These are phyloP conservation scores for Isichthys henryi DNA, from an alignment of 2,113 vertebrate genomes.

Conservation along the genomic window DNA sequence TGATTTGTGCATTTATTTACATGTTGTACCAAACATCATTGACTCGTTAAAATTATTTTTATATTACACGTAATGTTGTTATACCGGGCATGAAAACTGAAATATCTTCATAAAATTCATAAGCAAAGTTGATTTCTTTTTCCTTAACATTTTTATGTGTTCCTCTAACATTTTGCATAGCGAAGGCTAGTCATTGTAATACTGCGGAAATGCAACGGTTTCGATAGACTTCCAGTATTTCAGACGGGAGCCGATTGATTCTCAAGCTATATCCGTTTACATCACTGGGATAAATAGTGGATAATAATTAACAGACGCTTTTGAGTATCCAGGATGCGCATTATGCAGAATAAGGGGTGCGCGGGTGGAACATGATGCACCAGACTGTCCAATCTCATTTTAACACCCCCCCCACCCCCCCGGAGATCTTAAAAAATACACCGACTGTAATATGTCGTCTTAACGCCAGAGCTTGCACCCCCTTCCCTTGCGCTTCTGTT, in stretches of 20 bases:
- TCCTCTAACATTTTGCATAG: neutral
- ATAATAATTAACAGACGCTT: neutral
- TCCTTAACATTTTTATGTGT: neutral
- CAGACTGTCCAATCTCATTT: neutral
- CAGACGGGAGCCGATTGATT: neutral
- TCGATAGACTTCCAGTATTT: neutral
- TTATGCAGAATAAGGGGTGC: neutral
- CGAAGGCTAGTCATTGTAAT: neutral
- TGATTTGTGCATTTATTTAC: neutral
- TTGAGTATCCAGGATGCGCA: neutral
- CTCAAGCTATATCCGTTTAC: neutral
- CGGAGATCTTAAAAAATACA: neutral
- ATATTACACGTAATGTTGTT: neutral
- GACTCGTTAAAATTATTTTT: neutral
- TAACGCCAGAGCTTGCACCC: neutral
- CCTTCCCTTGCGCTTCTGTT: neutral
- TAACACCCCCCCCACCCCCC: neutral
- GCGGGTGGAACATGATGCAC: neutral
- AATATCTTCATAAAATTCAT: neutral
- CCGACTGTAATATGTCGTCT: neutral
- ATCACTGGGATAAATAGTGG: neutral
- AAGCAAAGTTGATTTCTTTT: neutral
- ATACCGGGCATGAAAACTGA: neutral
- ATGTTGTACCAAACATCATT: neutral
- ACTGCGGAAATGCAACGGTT: neutral